phyloP scores from a whole-genome alignment of 2,888 invertebrate genomes.

The Metellina segmentata region DNA sequence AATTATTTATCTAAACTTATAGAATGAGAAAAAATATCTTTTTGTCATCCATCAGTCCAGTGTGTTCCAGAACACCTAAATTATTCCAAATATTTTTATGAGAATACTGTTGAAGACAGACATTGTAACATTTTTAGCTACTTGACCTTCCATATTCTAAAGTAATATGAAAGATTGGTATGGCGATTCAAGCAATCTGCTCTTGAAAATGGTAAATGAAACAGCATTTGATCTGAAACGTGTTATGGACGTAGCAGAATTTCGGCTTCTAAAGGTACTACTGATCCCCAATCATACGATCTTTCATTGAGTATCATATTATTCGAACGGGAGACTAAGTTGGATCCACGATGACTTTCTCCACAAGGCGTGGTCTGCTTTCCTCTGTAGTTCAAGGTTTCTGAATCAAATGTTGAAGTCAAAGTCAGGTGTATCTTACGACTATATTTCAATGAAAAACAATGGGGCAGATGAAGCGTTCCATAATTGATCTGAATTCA shows the following conservation, averaged over 20 bases:
- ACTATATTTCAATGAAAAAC: not conserved
- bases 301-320: not conserved
- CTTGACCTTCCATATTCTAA: too few species aligned
- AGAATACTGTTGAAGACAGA: too few species aligned
- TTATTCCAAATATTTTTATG: too few species aligned
- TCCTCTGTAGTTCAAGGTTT: constrained; percentile 16
- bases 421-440: constrained; percentile 9
- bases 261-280: not conserved
- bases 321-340: not conserved
- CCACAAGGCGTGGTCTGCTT: constrained; percentile 4
- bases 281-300: not conserved
- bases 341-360: not conserved
- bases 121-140: too few species aligned
- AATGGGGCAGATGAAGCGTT: constrained; percentile 6
- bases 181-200: too few species aligned
- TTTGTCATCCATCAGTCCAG: too few species aligned
- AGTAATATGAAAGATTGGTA: too few species aligned
- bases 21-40: too few species aligned
- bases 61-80: too few species aligned
- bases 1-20: too few species aligned
- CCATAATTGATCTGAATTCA: constrained; percentile 15
- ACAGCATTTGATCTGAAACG: too few species aligned
- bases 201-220: too few species aligned
- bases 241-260: not conserved
- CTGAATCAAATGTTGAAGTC: not conserved